phyloP scores from a whole-genome alignment of 2,113 vertebrate genomes.

The Brachypteracias leptosomus region DNA sequence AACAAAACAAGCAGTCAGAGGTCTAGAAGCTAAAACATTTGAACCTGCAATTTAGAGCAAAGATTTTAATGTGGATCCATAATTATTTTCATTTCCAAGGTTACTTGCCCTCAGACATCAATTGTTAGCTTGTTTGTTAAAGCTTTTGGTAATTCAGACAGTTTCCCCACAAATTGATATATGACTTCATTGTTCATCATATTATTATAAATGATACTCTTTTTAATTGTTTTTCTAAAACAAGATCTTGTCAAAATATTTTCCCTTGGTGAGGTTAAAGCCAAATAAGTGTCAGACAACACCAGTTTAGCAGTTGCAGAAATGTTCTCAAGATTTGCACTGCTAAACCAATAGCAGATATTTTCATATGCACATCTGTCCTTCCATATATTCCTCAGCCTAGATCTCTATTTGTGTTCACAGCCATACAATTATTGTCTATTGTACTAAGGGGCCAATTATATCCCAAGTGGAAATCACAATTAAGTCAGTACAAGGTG shows the following conservation, averaged over 20 bases:
- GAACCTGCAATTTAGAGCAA: conserved; percentile 14
- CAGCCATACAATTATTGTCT: background rate
- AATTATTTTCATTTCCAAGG: background rate
- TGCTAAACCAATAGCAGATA: background rate
- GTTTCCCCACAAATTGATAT: background rate
- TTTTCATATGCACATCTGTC: background rate
- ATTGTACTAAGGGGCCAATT: background rate
- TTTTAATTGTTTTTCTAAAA: conserved; percentile 30
- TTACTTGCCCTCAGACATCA: background rate
- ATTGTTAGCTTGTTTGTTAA: conserved; percentile 36
- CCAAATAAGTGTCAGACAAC: background rate
- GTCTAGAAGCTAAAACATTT: conserved; percentile 5
- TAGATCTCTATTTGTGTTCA: background rate
- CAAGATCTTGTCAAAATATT: background rate
- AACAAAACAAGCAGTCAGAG: background rate
- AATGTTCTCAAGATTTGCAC: background rate
- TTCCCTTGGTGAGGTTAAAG: background rate
- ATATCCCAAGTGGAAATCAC: background rate
- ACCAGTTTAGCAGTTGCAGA: background rate
- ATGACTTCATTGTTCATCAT: conserved; percentile 12
- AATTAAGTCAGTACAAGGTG: background rate
- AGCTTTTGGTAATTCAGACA: conserved; percentile 12
- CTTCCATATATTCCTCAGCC: background rate
- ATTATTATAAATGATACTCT: background rate
- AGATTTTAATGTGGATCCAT: background rate